Conservation (phyloP, 1,140 invertebrate species). For the Homarus americanus region DNA sequence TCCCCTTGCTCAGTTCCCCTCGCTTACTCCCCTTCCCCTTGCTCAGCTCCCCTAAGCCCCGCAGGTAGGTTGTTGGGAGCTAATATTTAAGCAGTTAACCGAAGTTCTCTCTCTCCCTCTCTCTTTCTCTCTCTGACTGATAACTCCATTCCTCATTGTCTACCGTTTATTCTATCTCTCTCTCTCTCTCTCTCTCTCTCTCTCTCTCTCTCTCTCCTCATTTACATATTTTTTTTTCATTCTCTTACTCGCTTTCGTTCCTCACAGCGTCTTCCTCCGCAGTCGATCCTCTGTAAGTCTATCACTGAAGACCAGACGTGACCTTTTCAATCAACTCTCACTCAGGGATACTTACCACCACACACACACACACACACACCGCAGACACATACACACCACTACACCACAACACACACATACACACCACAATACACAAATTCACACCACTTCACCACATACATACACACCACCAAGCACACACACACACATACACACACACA, state of each 20-base stretch:
- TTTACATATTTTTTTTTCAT: background rate
- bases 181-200: background rate
- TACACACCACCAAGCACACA: no score
- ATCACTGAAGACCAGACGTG: no score
- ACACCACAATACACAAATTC: no score
- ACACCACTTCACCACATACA: no score
- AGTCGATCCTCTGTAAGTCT: no score
- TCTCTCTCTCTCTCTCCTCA: background rate
- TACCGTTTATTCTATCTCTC: background rate
- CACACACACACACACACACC: no score
- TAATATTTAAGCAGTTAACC: constrained; percentile 26
- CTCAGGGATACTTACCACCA: no score
- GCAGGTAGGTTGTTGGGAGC: constrained; percentile 13
- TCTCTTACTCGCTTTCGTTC: background rate
- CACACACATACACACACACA: no score
- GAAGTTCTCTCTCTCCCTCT: constrained; percentile 1
- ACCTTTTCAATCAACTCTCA: no score
- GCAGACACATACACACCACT: no score
- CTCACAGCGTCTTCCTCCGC: background rate
- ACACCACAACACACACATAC: no score
- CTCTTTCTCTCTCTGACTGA: background rate
- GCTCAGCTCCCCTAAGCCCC: background rate
- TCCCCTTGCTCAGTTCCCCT: background rate
- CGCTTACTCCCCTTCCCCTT: background rate
- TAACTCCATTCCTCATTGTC: no score